Evolutionary conservation across 1,140 invertebrate species (phyloP).

Genomic region (Pomphorhynchus laevis): DNA sequence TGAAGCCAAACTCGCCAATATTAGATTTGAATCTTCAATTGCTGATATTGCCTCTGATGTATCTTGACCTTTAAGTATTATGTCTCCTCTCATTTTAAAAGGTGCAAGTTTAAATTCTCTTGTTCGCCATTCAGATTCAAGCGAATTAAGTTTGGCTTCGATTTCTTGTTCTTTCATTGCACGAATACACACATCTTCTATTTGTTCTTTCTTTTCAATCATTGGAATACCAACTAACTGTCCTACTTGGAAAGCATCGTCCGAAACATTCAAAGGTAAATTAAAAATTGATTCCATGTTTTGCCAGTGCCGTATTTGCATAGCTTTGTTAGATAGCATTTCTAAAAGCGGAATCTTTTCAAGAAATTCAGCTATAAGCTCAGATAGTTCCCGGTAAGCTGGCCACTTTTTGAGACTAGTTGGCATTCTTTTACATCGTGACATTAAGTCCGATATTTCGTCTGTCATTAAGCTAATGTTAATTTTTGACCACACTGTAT

Average conservation of each 20-base stretch:
- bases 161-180: conserved; percentile 92
- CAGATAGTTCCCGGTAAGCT: conserved; percentile 63
- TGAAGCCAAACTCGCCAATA: conserved; percentile 53
- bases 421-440: conserved; percentile 38
- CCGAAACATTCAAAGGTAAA: conserved; percentile 15
- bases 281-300: conserved; percentile 47
- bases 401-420: conserved; percentile 88
- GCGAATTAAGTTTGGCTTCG: conserved; percentile 61
- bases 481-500: conserved; percentile 71
- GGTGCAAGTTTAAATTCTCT: conserved; percentile 64
- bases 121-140: conserved; percentile 70
- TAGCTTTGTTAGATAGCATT: conserved; percentile 80
- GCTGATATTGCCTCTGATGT: conserved; percentile 66
- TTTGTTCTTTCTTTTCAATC: conserved; percentile 4
- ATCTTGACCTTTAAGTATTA: conserved; percentile 51
- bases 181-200: conserved; percentile 65
- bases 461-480: conserved; percentile 89
- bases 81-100: conserved; percentile 66
- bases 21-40: conserved; percentile 74
- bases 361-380: conserved; percentile 44
- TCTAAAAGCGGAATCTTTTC: conserved; percentile 75
- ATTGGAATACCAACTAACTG: not conserved
- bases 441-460: conserved; percentile 79
- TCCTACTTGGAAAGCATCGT: conserved; percentile 29
- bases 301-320: conserved; percentile 79